Base-by-base conservation (phyloP, 1,140 invertebrate species). In the Nasonia vitripennis region DNA sequence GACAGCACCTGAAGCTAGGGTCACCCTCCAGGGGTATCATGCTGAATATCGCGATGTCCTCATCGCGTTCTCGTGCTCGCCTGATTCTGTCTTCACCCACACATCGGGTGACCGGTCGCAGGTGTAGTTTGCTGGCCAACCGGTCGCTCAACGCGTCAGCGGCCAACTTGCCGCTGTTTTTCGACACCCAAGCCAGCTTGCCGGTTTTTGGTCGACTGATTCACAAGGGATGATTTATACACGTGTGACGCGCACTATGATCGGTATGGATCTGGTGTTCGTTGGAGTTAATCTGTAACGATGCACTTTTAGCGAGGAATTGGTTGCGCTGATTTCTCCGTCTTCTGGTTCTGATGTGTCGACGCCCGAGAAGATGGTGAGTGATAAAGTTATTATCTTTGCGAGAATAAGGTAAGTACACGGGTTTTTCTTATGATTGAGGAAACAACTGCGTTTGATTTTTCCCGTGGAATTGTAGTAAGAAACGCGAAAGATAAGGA, bases 31-130 rank as follows among this genome's bases (percentile, higher is more conserved):
- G 93, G 5, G 95, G 94, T 87, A 98, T 96, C 95, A 97, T 97
- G 82, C 96, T 97, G 86, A 98, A 94, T 89, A 98, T 95, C 70
- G 97, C 97, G 68, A 97, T 95, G 94, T 98, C 97, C 92, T 98
- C 97, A 91, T 97, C 96, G 89, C 95, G 96, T 87, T 97, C 96
- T 90, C 96, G 95, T 20, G 96, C 96, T 90, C 95, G 55, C 14
- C 78, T 88, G 88, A 97, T 97, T 89, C 96, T 94, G 14, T 97
- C 96, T 86, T 96, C 95, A 12, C 96, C 96, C 70, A 96, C 95
- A n/a, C 55, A 62, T 20, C 55, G 55, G 27, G 95, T 97, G 92
- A 96, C 70, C 55, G 95, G 96, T 83, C 95, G 95, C 89, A 97
- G 94, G 91, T 96, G 95, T 86, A 97, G 92, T 83, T 95, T 94